Conservation (phyloP, 2,113 vertebrate species). For the Myrmecophaga tridactyla region DNA sequence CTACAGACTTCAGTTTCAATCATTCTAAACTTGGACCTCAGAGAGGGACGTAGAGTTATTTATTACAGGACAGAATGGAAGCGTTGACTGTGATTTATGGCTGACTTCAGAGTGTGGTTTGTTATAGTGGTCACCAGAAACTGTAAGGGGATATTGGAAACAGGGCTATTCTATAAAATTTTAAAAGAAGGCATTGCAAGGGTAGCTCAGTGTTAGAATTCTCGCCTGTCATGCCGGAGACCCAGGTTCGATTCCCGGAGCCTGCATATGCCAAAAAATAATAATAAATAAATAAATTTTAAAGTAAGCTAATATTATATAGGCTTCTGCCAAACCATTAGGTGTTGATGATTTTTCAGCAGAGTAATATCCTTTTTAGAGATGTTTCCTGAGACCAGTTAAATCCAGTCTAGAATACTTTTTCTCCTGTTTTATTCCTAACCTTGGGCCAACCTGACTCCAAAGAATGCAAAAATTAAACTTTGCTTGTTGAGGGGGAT, state of each 20-base stretch:
- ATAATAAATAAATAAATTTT: too few species aligned
- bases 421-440: background rate
- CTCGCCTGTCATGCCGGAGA: too few species aligned
- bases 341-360: constrained; percentile 51
- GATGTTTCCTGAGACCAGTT: background rate
- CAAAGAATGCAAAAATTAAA: background rate
- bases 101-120: background rate
- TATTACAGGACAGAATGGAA: background rate
- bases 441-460: background rate
- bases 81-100: background rate
- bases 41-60: background rate
- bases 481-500: background rate
- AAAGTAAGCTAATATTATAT: constrained; percentile 50
- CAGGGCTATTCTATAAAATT: constrained; percentile 34
- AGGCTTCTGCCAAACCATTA: constrained; percentile 7
- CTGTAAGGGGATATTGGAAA: background rate
- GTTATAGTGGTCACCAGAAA: background rate
- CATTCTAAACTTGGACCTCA: background rate
- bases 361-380: constrained; percentile 14
- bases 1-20: background rate
- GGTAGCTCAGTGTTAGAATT: too few species aligned
- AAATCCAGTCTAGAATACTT: background rate
- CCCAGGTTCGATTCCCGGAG: too few species aligned
- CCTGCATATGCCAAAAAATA: too few species aligned
- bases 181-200: constrained; percentile 48